Conservation (phyloP, 1,140 invertebrate species). For the Pristionchus pacificus region DNA sequence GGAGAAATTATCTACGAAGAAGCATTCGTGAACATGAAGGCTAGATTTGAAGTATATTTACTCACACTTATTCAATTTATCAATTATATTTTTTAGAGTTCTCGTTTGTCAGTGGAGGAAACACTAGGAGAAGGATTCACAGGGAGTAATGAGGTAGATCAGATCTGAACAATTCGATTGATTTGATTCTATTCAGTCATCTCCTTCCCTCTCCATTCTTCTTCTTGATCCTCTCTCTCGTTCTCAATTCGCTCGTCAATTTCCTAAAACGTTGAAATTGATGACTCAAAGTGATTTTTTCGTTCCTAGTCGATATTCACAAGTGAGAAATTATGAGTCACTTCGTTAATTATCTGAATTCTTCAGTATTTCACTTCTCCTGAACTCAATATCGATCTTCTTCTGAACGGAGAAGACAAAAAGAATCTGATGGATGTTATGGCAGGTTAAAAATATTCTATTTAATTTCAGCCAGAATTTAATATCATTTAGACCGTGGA, state of each 20-base stretch:
- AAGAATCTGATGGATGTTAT: not conserved
- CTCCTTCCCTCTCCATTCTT: not conserved
- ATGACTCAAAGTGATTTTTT: not conserved
- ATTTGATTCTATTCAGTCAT: not conserved
- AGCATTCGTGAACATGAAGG: not conserved
- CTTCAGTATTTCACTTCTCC: not conserved
- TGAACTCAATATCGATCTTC: not conserved
- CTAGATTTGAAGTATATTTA: not conserved
- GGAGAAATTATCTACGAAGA: not conserved
- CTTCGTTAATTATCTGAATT: not conserved
- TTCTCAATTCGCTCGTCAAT: not conserved
- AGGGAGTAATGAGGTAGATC: too few relatives aligned
- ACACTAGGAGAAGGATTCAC: too few relatives aligned
- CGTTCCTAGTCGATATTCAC: not conserved
- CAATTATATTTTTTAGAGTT: not conserved
- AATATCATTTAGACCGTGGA: not conserved
- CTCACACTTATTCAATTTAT: not conserved
- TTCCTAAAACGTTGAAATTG: not conserved
- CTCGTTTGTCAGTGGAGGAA: too few relatives aligned
- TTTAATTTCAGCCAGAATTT: not conserved
- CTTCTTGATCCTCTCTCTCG: not conserved
- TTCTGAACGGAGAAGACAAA: not conserved
- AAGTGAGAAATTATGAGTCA: not conserved
- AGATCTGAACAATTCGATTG: not conserved
- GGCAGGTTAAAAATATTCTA: not conserved